Conservation (phyloP, 2,888 invertebrate species). For the Nasonovia ribisnigri region DNA sequence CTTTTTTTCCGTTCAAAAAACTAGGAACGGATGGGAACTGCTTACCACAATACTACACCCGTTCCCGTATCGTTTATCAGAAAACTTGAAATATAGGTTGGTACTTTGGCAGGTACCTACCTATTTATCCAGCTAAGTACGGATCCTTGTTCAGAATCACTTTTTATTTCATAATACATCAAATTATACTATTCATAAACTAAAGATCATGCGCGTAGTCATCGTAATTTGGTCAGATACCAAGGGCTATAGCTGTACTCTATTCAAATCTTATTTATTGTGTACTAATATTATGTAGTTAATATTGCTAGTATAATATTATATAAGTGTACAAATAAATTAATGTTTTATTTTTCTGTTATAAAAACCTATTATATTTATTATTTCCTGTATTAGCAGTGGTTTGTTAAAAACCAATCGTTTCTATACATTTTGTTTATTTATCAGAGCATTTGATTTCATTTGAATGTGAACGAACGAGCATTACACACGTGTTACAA, state of each 20-base stretch:
- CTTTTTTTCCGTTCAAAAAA: too few species aligned
- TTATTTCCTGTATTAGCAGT: background rate
- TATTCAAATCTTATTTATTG: background rate
- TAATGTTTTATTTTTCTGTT: background rate
- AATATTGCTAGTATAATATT: background rate
- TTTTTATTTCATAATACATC: background rate
- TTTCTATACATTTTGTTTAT: background rate
- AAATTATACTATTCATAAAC: background rate
- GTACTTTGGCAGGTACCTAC: background rate
- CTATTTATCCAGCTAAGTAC: background rate
- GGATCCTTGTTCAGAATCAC: background rate
- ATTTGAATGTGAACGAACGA: background rate
- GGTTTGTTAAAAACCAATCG: background rate
- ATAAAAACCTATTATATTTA: background rate
- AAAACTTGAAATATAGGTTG: too few species aligned
- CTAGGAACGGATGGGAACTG: too few species aligned
- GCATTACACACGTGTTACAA: background rate
- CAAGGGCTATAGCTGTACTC: background rate
- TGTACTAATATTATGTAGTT: background rate
- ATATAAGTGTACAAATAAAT: background rate
- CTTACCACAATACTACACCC: too few species aligned
- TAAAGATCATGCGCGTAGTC: background rate
- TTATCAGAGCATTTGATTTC: too few species aligned
- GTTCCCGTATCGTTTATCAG: too few species aligned
- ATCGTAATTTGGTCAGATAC: background rate